Base-by-base conservation (phyloP, 2,113 vertebrate genomes). In the Scomber colias region DNA sequence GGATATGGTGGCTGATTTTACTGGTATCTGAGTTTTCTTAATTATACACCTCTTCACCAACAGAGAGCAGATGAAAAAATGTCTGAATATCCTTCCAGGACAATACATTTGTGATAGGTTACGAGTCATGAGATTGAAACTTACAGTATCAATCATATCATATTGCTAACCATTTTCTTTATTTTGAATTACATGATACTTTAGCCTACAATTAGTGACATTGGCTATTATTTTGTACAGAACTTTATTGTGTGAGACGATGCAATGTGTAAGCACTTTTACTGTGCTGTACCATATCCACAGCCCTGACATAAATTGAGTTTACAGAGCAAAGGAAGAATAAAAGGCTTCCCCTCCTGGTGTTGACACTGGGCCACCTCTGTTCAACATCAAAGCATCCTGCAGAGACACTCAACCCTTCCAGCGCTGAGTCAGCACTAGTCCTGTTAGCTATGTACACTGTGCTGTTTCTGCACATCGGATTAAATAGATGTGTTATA, bases 331-430 rank as follows among this genome's bases (percentile, higher is more conserved):
- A 75, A 59, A 81, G 14, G 27, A 8, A 55, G 56, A 67, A 80
- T 56, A 51, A 60, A 83, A 81, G 57, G 27, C 17, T 67, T 77
- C 46, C 46, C 46, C 45, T 71, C 66, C 70, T 81, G 17, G 49
- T 79, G 66, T 79, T 83, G 84, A 87, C 82, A 71, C 30, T 19
- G 31, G 48, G 59, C 62, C 78, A 81, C 77, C 44, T 81, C 67
- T 0, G 46, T 72, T 79, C 14, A 79, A 70, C 69, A 67, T 76
- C 84, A 77, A 68, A 76, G 31, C 49, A 4, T 17, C 11, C 67
- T 60, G 75, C 80, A 65, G 57, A 72, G 54, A 67, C 60, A 63
- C 31, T 70, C 48, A 17, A 60, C 45, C 55, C 63, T 40, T 21
- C 64, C 27, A 68, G 65, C 51, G 21, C 65, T 71, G 82, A 78